Conservation (phyloP, 2,113 vertebrate species). For the Cyanocitta stelleri region DNA sequence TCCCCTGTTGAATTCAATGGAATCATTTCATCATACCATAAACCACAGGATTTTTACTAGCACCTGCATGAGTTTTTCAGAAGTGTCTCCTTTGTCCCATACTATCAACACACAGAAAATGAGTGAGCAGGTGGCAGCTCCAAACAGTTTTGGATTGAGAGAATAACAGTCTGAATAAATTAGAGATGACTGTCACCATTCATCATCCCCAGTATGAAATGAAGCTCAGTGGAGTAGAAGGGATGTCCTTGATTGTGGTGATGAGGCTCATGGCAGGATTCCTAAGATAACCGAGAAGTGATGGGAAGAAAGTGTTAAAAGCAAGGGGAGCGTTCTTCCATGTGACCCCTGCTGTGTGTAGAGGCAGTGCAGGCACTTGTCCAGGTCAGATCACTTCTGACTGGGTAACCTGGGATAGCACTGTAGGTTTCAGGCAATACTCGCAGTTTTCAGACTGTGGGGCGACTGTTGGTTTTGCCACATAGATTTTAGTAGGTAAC, state of each 20-base stretch:
- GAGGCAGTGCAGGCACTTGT: fast-evolving
- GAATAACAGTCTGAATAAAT: not conserved
- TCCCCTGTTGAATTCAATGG: not conserved
- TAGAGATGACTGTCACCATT: not conserved
- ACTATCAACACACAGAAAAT: not conserved
- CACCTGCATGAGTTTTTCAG: not conserved
- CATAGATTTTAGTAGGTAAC: not conserved
- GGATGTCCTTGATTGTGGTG: not conserved
- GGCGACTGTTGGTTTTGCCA: not conserved
- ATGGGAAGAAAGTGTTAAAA: not conserved
- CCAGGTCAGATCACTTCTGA: not conserved
- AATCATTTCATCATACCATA: not conserved
- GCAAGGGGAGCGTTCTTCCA: not conserved
- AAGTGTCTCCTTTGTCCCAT: not conserved
- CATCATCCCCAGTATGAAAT: not conserved
- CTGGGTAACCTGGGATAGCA: not conserved
- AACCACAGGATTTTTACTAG: not conserved
- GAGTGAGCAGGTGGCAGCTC: not conserved
- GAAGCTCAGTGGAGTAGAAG: not conserved
- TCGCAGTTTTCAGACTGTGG: not conserved
- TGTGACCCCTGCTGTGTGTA: fast-evolving
- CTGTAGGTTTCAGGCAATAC: not conserved
- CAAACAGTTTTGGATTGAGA: not conserved
- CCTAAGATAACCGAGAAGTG: not conserved
- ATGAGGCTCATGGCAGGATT: not conserved